phyloP scores from a whole-genome alignment of 2,797 vertebrate species.

The Bufotes viridis region DNA sequence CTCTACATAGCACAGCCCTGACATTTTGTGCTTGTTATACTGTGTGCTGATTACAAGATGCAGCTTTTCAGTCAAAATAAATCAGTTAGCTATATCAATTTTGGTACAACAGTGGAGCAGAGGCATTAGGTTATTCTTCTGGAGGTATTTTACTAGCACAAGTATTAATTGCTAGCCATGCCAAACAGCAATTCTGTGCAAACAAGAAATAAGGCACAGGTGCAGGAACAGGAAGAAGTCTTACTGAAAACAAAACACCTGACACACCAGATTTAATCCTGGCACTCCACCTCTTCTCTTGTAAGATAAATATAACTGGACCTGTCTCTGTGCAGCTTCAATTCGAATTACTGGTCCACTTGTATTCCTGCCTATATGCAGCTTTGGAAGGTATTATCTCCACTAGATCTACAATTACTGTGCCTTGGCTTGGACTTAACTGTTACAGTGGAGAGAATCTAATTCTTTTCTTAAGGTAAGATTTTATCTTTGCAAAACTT shows the following conservation, averaged over 20 bases:
- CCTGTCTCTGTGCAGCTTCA: not conserved
- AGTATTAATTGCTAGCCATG: conserved; percentile 33
- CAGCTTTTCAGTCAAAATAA: conserved; percentile 16
- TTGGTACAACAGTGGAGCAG: conserved; percentile 26
- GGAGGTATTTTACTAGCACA: conserved; percentile 28
- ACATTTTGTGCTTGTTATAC: conserved; percentile 20
- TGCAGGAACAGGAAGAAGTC: conserved; percentile 39
- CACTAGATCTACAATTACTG: not conserved
- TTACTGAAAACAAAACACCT: not conserved
- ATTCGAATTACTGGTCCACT: not conserved
- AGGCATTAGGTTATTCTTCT: conserved; percentile 27
- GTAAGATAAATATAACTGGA: not conserved
- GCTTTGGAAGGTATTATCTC: not conserved
- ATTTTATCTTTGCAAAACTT: not conserved
- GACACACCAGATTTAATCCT: not conserved
- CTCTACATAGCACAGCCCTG: conserved; percentile 8
- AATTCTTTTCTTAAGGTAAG: not conserved
- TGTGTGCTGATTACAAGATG: conserved; percentile 26
- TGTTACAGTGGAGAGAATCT: not conserved
- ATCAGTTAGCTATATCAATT: conserved; percentile 40
- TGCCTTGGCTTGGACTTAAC: not conserved
- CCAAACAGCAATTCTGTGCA: conserved; percentile 35
- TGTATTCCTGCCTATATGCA: not conserved
- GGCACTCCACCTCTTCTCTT: not conserved
- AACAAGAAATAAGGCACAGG: conserved; percentile 36